Evolutionary conservation across 2,888 invertebrate genomes (phyloP).

Genomic region (Dasysyrphus albostriatus): DNA sequence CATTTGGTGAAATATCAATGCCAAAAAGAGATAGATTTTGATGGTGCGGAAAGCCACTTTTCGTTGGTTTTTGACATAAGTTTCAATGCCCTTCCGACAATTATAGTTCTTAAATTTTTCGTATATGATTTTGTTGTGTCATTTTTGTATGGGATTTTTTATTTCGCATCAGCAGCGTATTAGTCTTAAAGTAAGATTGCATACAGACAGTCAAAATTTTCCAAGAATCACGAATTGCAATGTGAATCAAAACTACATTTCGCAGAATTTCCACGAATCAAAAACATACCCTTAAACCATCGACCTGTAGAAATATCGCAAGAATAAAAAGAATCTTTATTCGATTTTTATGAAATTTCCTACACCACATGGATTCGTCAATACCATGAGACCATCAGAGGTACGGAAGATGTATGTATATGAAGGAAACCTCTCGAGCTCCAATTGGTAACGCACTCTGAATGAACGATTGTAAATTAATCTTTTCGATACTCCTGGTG

Average conservation of each 20-base stretch:
- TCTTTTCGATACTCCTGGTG: conserved; percentile 57
- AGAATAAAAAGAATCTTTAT: neutral
- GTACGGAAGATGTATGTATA: neutral
- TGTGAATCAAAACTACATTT: neutral
- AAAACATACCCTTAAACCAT: neutral
- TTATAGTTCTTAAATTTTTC: too few species aligned
- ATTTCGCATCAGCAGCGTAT: too few species aligned
- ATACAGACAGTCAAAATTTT: too few species aligned
- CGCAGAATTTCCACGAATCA: neutral
- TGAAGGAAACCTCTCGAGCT: conserved; percentile 9
- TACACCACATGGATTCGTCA: neutral
- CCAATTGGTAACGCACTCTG: conserved; percentile 2
- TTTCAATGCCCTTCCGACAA: too few species aligned
- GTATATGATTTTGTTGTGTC: too few species aligned
- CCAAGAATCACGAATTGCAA: too few species aligned
- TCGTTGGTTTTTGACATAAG: too few species aligned
- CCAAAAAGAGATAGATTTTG: too few species aligned
- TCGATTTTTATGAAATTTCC: conserved; percentile 14
- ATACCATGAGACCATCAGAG: neutral
- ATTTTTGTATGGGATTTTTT: too few species aligned
- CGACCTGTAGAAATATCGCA: neutral
- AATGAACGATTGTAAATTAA: conserved; percentile 68
- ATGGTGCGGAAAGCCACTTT: too few species aligned
- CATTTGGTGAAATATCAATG: too few species aligned
- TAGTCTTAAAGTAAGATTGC: too few species aligned